Percentiles rank a stretch among this genome's conserved stretches.
Evolutionary conservation across 2,113 vertebrate species (phyloP).

Genomic region (Seriola aureovittata): DNA sequence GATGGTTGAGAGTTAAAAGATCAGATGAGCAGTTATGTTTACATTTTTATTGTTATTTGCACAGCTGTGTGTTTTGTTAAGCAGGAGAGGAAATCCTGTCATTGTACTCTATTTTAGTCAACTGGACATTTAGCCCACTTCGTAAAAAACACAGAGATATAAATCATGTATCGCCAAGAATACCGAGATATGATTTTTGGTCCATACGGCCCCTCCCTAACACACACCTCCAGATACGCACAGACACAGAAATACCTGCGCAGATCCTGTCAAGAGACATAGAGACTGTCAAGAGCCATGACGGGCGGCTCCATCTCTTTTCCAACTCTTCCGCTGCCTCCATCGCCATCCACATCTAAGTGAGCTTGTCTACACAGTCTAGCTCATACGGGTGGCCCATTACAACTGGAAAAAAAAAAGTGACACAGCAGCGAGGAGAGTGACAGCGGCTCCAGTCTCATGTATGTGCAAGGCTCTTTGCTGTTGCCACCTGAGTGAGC

Average conservation of each 20-base stretch:
- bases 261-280: conserved; percentile 32
- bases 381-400: conserved; percentile 9
- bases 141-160: too few relatives aligned
- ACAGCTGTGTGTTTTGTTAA: too few relatives aligned
- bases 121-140: too few relatives aligned
- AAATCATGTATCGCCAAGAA: too few relatives aligned
- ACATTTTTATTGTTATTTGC: too few relatives aligned
- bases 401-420: conserved; percentile 25
- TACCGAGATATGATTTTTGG: too few relatives aligned
- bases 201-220: too few relatives aligned
- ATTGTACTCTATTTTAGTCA: not conserved
- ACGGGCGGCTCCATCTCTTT: conserved; percentile 27
- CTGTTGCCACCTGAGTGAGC: not conserved
- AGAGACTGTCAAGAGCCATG: conserved; percentile 6
- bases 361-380: conserved; percentile 25
- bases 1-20: too few relatives aligned
- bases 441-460: not conserved
- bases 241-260: not conserved
- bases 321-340: conserved; percentile 38
- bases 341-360: conserved; percentile 35
- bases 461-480: not conserved
- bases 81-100: not conserved
- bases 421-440: not conserved
- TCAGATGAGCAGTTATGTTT: too few relatives aligned
- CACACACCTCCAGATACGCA: not conserved